Evolutionary conservation across 2,797 vertebrate genomes (phyloP).

Genomic region (Chelon auratus): DNA sequence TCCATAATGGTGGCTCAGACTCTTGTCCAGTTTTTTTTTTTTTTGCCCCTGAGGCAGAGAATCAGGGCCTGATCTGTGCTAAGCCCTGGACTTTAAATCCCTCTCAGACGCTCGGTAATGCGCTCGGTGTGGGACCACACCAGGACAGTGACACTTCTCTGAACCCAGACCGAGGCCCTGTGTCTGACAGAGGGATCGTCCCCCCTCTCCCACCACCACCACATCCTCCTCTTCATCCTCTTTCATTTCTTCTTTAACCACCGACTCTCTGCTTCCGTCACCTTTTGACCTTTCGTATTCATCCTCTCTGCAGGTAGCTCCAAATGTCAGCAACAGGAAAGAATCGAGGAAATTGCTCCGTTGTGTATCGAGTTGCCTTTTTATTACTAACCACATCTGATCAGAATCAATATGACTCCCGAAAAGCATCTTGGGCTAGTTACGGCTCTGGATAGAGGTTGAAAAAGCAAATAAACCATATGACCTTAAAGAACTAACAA

Average conservation of each 20-base stretch:
- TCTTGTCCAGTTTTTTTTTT: constrained; percentile 32
- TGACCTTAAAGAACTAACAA: background rate
- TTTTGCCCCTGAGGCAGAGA: constrained; percentile 48
- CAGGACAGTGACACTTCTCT: constrained; percentile 60
- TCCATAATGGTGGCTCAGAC: constrained; percentile 38
- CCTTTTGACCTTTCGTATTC: constrained; percentile 26
- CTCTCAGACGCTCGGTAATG: constrained; percentile 79
- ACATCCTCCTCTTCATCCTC: constrained; percentile 43
- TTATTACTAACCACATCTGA: background rate
- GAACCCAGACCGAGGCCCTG: constrained; percentile 45
- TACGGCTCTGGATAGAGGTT: background rate
- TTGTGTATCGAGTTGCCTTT: background rate
- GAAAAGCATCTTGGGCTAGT: background rate
- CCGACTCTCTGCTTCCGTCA: constrained; percentile 17
- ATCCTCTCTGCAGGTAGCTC: background rate
- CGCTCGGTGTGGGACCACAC: constrained; percentile 68
- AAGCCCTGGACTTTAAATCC: constrained; percentile 78
- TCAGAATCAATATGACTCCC: background rate
- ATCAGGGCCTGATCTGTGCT: constrained; percentile 74
- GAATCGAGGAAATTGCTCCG: background rate
- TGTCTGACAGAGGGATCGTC: constrained; percentile 67
- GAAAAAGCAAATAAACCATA: background rate
- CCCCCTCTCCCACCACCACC: constrained; percentile 21
- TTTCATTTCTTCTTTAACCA: constrained; percentile 38
- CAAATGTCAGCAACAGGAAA: constrained; percentile 4